Percentiles rank a stretch among this genome's conserved stretches.
Evolutionary conservation across 2,797 vertebrate species (phyloP).

Genomic region (Varecia variegata): DNA sequence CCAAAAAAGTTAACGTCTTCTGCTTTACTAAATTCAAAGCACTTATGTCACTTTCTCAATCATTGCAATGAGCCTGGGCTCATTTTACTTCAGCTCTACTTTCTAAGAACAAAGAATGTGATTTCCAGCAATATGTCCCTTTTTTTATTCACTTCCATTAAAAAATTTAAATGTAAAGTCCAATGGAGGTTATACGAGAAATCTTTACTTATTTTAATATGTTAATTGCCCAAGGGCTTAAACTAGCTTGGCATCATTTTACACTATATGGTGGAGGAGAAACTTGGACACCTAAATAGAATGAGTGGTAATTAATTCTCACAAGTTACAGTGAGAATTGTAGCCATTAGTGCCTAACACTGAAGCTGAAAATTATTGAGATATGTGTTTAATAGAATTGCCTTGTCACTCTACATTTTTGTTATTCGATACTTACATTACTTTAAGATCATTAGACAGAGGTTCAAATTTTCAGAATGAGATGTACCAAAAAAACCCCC

Average conservation of each 20-base stretch:
- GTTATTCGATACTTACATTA: background rate
- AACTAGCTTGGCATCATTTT: background rate
- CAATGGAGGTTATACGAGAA: background rate
- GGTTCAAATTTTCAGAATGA: slow-evolving; percentile 27
- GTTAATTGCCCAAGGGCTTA: slow-evolving; percentile 12
- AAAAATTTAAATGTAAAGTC: slow-evolving; percentile 6
- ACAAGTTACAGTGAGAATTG: slow-evolving; percentile 14
- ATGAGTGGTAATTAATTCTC: slow-evolving; percentile 50
- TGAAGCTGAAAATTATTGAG: slow-evolving; percentile 54
- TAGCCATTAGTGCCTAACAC: background rate
- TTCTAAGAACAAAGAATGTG: background rate
- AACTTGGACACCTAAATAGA: background rate
- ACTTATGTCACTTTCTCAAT: background rate
- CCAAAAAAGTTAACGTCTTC: background rate
- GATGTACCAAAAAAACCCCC: background rate
- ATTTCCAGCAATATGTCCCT: slow-evolving; percentile 25
- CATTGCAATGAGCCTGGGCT: background rate
- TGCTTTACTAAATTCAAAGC: background rate
- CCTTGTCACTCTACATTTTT: background rate
- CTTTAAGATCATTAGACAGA: slow-evolving; percentile 2
- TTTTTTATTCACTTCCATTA: background rate
- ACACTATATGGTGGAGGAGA: background rate
- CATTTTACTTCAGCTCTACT: background rate
- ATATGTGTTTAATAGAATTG: slow-evolving; percentile 23
- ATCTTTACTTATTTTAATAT: slow-evolving; percentile 14